Evolutionary conservation across 2,888 invertebrate species (phyloP).

Genomic region (Aleiodes leptofemur): DNA sequence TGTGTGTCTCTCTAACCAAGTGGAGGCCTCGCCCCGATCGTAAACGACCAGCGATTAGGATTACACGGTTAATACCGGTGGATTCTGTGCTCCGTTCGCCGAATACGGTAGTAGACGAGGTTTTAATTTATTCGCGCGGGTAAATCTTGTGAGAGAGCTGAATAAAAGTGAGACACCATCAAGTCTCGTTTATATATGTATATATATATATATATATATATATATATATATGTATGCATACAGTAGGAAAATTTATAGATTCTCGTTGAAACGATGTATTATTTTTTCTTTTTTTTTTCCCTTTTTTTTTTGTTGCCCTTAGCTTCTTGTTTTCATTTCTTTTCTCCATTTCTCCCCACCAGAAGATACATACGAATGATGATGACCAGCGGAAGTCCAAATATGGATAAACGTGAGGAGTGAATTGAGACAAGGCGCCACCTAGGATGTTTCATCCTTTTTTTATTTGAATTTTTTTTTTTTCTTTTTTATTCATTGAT

Average conservation of each 20-base stretch:
- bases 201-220: slow-evolving; percentile 17
- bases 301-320: not conserved
- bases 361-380: slow-evolving; percentile 28
- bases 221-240: not conserved
- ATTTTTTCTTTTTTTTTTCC: slow-evolving; percentile 18
- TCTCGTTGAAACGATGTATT: slow-evolving; percentile 26
- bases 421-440: slow-evolving; percentile 38
- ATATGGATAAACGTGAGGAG: slow-evolving; percentile 37
- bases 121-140: slow-evolving; percentile 42
- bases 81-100: slow-evolving; percentile 58
- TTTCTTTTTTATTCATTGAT: slow-evolving; percentile 26
- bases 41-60: slow-evolving; percentile 50
- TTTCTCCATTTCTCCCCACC: not conserved
- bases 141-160: slow-evolving; percentile 23
- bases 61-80: slow-evolving; percentile 51
- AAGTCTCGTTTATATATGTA: slow-evolving; percentile 40
- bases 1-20: slow-evolving; percentile 14
- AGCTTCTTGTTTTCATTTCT: not conserved
- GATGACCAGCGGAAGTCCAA: slow-evolving; percentile 47
- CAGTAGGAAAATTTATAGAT: slow-evolving; percentile 37
- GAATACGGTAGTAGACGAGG: slow-evolving; percentile 65
- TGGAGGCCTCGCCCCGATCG: slow-evolving; percentile 48
- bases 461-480: not conserved
- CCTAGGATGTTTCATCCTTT: slow-evolving; percentile 1
- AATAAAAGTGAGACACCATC: slow-evolving; percentile 34